A percentile compares a stretch with the other conserved stretches of the same genome.
Evolutionary conservation across 2,888 invertebrate genomes (phyloP).

Genomic region (Acleris literana): DNA sequence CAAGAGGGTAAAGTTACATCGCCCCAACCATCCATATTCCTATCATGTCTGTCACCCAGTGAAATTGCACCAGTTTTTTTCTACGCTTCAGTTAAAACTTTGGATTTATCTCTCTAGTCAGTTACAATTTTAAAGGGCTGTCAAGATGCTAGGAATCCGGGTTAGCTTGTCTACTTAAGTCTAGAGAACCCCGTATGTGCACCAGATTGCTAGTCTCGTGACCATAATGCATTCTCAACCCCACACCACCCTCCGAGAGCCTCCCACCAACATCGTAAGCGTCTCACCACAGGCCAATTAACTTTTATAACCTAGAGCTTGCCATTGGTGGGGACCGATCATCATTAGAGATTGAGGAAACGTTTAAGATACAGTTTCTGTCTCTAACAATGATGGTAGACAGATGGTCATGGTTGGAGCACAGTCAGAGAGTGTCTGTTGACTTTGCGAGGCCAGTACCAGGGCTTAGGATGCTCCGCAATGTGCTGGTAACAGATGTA

Average conservation of each 20-base stretch:
- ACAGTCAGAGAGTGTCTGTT: constrained; percentile 67
- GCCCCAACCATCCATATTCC: constrained; percentile 65
- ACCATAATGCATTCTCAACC: constrained; percentile 74
- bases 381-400: constrained; percentile 53
- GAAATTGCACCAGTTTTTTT: constrained; percentile 60
- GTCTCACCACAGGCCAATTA: constrained; percentile 50
- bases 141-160: constrained; percentile 64
- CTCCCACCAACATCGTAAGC: constrained; percentile 47
- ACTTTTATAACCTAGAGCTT: constrained; percentile 34
- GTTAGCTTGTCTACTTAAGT: constrained; percentile 72
- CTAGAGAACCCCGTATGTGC: constrained; percentile 76
- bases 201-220: constrained; percentile 60
- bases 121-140: constrained; percentile 66
- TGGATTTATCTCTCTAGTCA: constrained; percentile 32
- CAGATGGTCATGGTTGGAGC: constrained; percentile 51
- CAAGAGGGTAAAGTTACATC: constrained; percentile 62
- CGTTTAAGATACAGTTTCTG: constrained; percentile 40
- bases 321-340: constrained; percentile 54
- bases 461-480: constrained; percentile 56
- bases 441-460: constrained; percentile 65
- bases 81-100: constrained; percentile 12
- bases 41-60: constrained; percentile 63
- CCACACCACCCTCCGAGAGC: constrained; percentile 65
- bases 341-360: constrained; percentile 50
- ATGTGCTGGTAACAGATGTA: constrained; percentile 64